A percentile compares a stretch with the other conserved stretches of the same genome.
phyloP scores from a whole-genome alignment of 2,888 invertebrate genomes.

The Sarcophaga caerulescens region DNA sequence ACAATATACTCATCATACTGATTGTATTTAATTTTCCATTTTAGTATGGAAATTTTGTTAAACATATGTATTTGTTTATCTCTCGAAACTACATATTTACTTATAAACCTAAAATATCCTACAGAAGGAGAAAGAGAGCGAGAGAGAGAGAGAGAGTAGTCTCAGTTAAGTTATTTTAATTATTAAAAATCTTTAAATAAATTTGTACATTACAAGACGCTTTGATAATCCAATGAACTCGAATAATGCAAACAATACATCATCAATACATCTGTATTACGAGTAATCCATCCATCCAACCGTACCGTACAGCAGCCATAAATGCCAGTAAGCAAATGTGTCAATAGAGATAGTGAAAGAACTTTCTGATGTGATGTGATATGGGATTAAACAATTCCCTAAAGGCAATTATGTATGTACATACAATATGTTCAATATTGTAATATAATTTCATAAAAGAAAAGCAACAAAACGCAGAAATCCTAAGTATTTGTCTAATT shows the following conservation, averaged over 20 bases:
- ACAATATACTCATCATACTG: too few species aligned
- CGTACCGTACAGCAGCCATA: neutral
- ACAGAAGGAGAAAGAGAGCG: too few species aligned
- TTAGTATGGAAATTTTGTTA: neutral
- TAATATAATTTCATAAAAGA: too few species aligned
- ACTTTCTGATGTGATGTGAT: too few species aligned
- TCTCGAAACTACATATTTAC: neutral
- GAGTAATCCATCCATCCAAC: neutral
- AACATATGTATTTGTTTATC: neutral
- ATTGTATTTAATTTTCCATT: neutral
- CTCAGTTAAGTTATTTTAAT: neutral
- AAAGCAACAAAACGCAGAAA: too few species aligned
- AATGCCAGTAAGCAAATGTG: neutral
- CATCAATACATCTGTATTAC: neutral
- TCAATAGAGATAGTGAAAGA: neutral
- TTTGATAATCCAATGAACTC: conserved; percentile 3
- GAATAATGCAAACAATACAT: neutral
- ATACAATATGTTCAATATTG: too few species aligned
- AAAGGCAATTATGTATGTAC: neutral
- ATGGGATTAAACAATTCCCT: neutral
- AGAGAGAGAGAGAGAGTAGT: too few species aligned
- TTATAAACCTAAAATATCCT: too few species aligned
- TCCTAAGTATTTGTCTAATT: too few species aligned
- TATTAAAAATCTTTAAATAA: neutral
- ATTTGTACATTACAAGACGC: neutral